Percentiles rank a stretch among this genome's conserved stretches.
phyloP scores from a whole-genome alignment of 2,113 vertebrate genomes.

The Tyto alba region DNA sequence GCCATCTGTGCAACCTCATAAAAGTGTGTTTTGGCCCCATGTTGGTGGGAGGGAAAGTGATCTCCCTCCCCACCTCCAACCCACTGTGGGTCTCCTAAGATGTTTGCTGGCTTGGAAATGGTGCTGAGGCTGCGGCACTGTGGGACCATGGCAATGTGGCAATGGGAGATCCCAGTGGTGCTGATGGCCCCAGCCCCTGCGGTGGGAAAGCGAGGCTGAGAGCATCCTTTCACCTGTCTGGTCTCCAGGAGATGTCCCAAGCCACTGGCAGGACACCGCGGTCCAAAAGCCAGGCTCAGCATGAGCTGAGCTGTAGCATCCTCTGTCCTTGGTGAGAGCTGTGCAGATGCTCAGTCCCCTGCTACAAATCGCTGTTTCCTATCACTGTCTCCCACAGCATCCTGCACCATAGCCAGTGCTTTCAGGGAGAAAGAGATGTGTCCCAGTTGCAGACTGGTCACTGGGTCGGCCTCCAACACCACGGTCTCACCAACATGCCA shows the following conservation, averaged over 20 bases:
- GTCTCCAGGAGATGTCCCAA: neutral
- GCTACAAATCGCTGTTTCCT: neutral
- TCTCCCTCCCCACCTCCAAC: neutral
- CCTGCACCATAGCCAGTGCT: neutral
- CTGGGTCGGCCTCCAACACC: neutral
- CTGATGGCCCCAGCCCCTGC: fast-evolving
- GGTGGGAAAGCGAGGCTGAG: fast-evolving
- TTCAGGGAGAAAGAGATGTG: fast-evolving
- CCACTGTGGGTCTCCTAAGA: fast-evolving
- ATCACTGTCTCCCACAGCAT: neutral
- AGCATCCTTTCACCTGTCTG: fast-evolving
- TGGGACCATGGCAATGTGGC: neutral
- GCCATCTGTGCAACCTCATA: neutral
- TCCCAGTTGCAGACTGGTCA: neutral
- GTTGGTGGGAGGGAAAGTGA: neutral
- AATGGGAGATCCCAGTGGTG: neutral
- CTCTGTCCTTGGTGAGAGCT: neutral
- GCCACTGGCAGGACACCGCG: fast-evolving
- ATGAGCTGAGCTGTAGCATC: neutral
- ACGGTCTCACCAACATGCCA: neutral
- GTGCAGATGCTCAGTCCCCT: neutral
- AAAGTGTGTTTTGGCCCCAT: neutral
- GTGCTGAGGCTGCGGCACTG: neutral
- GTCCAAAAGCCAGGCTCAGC: neutral
- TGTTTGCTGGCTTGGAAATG: neutral